A percentile compares a stretch with the other conserved stretches of the same genome.
These are phyloP conservation scores for Heterochromis multidens DNA, from an alignment of 2,113 vertebrate genomes.

Conservation along the genomic window DNA sequence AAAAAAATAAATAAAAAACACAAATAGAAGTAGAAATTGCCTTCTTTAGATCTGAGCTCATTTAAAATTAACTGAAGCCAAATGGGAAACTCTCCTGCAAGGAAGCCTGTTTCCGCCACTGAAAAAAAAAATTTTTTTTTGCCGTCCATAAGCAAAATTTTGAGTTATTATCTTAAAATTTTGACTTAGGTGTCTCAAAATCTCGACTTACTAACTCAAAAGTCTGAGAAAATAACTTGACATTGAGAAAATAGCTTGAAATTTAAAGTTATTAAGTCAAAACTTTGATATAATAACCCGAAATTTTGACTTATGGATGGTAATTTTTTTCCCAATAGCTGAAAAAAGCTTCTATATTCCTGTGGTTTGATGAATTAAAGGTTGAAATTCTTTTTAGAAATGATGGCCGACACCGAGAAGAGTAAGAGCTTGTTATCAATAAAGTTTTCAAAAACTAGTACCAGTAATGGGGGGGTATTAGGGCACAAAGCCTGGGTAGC, in stretches of 20 bases:
- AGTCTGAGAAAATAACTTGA: fast-evolving
- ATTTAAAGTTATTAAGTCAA: not conserved
- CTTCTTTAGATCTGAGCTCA: no score
- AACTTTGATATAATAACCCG: not conserved
- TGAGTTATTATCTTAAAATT: not conserved
- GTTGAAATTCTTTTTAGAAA: fast-evolving
- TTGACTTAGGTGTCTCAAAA: not conserved
- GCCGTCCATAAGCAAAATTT: not conserved
- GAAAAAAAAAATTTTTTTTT: no score
- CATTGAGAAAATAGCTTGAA: fast-evolving
- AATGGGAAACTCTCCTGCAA: no score
- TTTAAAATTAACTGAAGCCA: no score
- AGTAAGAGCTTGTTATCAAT: fast-evolving
- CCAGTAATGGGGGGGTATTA: not conserved
- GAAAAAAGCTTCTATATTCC: not conserved
- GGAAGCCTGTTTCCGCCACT: no score
- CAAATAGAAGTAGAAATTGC: no score
- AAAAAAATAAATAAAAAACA: no score
- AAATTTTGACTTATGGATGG: not conserved
- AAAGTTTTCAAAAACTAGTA: not conserved
- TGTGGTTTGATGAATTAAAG: not conserved
- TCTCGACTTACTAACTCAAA: not conserved
- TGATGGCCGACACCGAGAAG: not conserved
- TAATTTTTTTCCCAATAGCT: not conserved
- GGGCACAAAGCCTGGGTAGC: not conserved